Conservation (phyloP, 2,113 vertebrate genomes). For the Bujurquina vittata region DNA sequence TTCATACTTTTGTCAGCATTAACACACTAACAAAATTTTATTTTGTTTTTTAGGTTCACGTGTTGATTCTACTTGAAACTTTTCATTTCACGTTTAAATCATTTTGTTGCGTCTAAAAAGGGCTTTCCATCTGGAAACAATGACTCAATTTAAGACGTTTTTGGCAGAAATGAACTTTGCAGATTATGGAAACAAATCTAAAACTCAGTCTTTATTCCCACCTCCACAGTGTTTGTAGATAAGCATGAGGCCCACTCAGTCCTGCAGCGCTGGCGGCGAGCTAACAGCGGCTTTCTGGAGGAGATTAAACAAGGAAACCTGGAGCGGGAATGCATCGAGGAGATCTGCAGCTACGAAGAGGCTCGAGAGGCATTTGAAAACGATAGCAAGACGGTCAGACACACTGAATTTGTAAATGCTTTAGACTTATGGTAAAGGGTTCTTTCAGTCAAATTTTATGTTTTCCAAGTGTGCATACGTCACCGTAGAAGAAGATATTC, state of each 20-base stretch:
- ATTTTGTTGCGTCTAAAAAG: background rate
- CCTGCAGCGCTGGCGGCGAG: slow-evolving; percentile 74
- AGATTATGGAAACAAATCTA: too few relatives aligned
- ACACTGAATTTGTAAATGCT: background rate
- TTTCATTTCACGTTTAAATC: background rate
- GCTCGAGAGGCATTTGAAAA: slow-evolving; percentile 89
- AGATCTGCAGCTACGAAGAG: slow-evolving; percentile 88
- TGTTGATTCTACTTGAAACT: background rate
- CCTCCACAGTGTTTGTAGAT: slow-evolving; percentile 62
- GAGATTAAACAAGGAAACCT: slow-evolving; percentile 86
- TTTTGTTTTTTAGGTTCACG: too few relatives aligned
- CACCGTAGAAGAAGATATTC: too few relatives aligned
- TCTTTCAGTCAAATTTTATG: too few relatives aligned
- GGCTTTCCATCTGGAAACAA: too few relatives aligned
- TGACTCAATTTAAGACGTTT: too few relatives aligned
- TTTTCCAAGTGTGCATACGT: too few relatives aligned
- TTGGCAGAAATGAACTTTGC: too few relatives aligned
- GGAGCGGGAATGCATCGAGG: slow-evolving; percentile 91
- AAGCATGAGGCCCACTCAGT: slow-evolving; percentile 38
- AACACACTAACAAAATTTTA: too few relatives aligned
- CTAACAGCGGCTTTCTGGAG: slow-evolving; percentile 82
- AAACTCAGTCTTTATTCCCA: background rate
- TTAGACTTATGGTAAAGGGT: too few relatives aligned
- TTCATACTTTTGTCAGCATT: background rate
- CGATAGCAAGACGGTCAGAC: slow-evolving; percentile 54